Base-by-base conservation (phyloP, 2,113 vertebrate species). In the Chloroceryle aenea region DNA sequence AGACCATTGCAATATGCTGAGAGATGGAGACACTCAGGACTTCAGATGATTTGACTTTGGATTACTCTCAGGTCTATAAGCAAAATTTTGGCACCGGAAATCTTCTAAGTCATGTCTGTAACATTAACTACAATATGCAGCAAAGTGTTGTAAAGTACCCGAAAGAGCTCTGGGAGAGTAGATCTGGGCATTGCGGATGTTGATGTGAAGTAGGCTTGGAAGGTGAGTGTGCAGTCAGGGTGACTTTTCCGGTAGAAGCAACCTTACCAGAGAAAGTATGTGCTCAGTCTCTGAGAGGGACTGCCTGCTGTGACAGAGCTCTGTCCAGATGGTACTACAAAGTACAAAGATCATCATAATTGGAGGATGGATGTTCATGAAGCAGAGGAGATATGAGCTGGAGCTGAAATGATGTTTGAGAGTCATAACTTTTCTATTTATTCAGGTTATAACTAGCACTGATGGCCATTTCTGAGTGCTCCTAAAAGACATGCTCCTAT, bases 1-100 rank as follows among this genome's bases (percentile, higher is more conserved):
- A 15, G 14, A 56, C 0, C 1, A 34, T 52, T 32, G 25, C 0
- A 5, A 68, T 30, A 14, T 7, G 9, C 36, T n/a, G 27, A 88
- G 30, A 58, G 20, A 55, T 10, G 13, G 58, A 90, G 75, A 61
- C 20, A 59, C 7, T 12, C 6, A 11, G 7, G 38, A 64, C 25
- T n/a, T 34, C 3, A 61, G 27, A 9, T 27, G 43, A 48, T 62
- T 62, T 66, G 32, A 38, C 15, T 85, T 34, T 42, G 27, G 22
- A 59, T 64, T 18, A 14, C 9, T 77, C n/a, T 64, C 34, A 48
- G 38, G 10, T 55, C 59, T 7, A 17, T 23, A 42, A 40, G 62
- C 20, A 82, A 59, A 85, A 85, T 76, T 82, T 19, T 18, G 32
- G n/a, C 14, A 76, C 21, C 36, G 56, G 59, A 45, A 69, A 34